Percentiles rank a stretch among this genome's conserved stretches.
phyloP scores from a whole-genome alignment of 2,797 vertebrate species.

The Holocentrus rufus region DNA sequence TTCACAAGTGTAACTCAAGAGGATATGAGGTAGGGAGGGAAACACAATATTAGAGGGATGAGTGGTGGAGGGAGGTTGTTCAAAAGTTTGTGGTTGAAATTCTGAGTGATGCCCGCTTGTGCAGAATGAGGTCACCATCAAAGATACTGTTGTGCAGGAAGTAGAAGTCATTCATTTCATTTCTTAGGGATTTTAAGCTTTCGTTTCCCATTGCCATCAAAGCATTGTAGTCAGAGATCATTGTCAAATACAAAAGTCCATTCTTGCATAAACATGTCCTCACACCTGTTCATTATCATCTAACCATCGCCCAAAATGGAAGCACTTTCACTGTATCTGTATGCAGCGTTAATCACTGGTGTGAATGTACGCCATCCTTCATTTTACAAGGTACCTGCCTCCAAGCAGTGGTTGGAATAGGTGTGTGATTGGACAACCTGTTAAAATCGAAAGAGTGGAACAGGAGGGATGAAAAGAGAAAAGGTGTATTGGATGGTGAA shows the following conservation, averaged over 20 bases:
- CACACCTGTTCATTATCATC: conserved; percentile 73
- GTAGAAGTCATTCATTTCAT: no score
- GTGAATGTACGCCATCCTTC: conserved; percentile 37
- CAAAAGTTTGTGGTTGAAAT: no score
- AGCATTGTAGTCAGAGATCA: conserved; percentile 79
- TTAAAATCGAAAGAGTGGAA: conserved; percentile 19
- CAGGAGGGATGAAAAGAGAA: not conserved
- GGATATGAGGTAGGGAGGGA: no score
- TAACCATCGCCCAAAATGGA: conserved; percentile 59
- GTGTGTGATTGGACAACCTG: conserved; percentile 58
- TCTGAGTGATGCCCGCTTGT: no score
- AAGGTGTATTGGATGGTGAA: conserved; percentile 13
- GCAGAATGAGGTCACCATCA: no score
- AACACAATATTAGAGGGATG: no score
- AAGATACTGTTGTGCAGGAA: no score
- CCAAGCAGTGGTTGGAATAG: conserved; percentile 50
- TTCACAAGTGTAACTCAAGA: no score
- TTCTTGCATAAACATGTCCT: conserved; percentile 58
- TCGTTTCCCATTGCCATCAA: no score
- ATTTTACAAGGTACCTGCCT: conserved; percentile 38
- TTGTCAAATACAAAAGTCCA: conserved; percentile 68
- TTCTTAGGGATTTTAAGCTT: no score
- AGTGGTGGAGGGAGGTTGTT: no score
- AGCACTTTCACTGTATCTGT: conserved; percentile 51
- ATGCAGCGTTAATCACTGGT: conserved; percentile 39